Percentiles rank a stretch among this genome's conserved stretches.
phyloP scores from a whole-genome alignment of 2,797 vertebrate species.

The Agapornis canus region DNA sequence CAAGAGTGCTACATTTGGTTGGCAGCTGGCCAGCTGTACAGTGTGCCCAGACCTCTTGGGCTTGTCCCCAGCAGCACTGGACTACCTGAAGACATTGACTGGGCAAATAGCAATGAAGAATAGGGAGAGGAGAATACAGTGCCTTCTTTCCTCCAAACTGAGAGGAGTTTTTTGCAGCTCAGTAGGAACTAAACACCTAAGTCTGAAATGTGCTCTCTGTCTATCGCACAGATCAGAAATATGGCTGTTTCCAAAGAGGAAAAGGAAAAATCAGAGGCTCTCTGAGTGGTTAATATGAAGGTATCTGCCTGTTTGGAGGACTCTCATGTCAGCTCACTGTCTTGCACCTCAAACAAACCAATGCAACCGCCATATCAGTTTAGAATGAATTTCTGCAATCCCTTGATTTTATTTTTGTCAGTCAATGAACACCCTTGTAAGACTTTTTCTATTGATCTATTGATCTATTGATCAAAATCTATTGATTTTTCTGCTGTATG shows the following conservation, averaged over 20 bases:
- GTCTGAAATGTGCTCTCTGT: background rate
- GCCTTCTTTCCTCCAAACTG: accelerated
- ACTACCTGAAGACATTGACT: background rate
- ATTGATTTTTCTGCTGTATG: background rate
- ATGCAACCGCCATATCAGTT: background rate
- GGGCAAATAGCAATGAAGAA: accelerated
- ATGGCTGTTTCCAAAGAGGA: background rate
- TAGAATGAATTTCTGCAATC: background rate
- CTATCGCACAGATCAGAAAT: accelerated
- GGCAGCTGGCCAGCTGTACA: background rate
- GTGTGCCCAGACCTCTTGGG: accelerated
- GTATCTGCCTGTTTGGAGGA: background rate
- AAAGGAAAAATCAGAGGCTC: background rate
- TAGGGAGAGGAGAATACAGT: background rate
- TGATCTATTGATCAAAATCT: background rate
- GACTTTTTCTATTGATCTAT: background rate
- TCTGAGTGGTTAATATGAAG: background rate
- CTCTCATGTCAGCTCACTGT: background rate
- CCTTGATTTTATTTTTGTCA: background rate
- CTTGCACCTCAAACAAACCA: background rate
- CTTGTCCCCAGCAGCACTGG: background rate
- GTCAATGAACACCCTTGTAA: background rate
- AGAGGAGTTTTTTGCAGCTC: accelerated
- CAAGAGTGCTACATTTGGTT: accelerated
- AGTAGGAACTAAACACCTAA: background rate